Base-by-base conservation (phyloP, 2,888 invertebrate genomes). In the Cybosia mesomella region DNA sequence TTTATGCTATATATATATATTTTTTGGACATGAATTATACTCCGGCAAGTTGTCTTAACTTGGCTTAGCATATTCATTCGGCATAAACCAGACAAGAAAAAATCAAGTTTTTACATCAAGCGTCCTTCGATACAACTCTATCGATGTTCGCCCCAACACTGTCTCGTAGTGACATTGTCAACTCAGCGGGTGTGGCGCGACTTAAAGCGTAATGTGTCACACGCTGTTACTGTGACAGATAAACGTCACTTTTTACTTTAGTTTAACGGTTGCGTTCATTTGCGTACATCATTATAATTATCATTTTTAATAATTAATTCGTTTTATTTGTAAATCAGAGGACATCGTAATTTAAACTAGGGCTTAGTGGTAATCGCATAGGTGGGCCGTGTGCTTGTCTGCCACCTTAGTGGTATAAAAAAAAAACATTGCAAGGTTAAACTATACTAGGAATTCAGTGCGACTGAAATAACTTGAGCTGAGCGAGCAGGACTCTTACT, bases 161-260 rank as follows among this genome's bases (percentile, higher is more conserved):
- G 72, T 9, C 9, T 10, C 13, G 59, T 68, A 77, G 75, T 71
- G 72, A 74, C 71, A 77, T 74, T 77, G 80, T 78, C 77, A 72
- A 72, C 69, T 63, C 68, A 62, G 60, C 28, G 68, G 43, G 77
- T 65, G 64, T 58, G 68, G 66, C 61, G 68, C 73, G 66, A 71
- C 58, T 68, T 68, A 57, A 28, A 59, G 53, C 66, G 58, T 81
- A 70, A 78, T 76, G 67, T 76, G 76, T 76, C 81, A 68, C 64
- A 58, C 22, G 58, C 43, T 66, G 67, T 72, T 49, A 68, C 64
- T 59, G 39, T 58, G 62, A 57, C 54, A 22, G 67, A 63, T 64
- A 60, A 68, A 57, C 15, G 64, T 65, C 68, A 76, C 65, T 63
- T 70, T 77, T 67, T 68, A 77, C 68, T 71, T 61, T 64, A 28